Evolutionary conservation across 1,140 invertebrate genomes (phyloP).

Genomic region (Aphaenogaster floridana): DNA sequence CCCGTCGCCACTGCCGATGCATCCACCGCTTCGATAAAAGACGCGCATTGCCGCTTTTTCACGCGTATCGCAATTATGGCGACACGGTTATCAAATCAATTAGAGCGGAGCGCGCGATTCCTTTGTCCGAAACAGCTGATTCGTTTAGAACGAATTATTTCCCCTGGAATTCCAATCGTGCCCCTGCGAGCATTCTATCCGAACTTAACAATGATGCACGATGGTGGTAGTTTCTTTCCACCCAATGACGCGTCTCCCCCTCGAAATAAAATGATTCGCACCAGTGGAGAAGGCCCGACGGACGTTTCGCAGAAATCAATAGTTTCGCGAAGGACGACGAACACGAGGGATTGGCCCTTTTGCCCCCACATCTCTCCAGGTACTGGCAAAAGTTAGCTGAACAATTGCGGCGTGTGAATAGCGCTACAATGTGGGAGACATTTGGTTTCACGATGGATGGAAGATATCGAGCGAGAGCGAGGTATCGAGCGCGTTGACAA

Average conservation of each 20-base stretch:
- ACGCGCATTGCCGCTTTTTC: constrained; percentile 53
- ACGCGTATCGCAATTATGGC: constrained; percentile 56
- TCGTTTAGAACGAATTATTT: constrained; percentile 67
- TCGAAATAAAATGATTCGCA: constrained; percentile 75
- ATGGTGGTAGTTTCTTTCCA: constrained; percentile 69
- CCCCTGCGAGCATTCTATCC: constrained; percentile 26
- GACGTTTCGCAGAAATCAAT: constrained; percentile 80
- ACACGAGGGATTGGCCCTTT: constrained; percentile 66
- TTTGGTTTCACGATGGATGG: constrained; percentile 36
- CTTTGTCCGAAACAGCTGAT: constrained; percentile 77
- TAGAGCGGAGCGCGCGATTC: constrained; percentile 60
- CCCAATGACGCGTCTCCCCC: constrained; percentile 49
- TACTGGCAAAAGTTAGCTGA: constrained; percentile 61
- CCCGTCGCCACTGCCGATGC: neutral
- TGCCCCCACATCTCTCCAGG: constrained; percentile 45
- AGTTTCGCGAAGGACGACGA: constrained; percentile 73
- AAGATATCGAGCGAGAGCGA: constrained; percentile 28
- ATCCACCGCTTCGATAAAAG: constrained; percentile 53
- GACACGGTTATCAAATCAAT: constrained; percentile 70
- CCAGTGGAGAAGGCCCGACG: constrained; percentile 64
- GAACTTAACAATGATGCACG: constrained; percentile 39
- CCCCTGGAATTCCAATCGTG: constrained; percentile 60
- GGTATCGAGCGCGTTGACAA: constrained; percentile 46
- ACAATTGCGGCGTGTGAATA: constrained; percentile 65
- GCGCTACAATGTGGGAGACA: constrained; percentile 34